Evolutionary conservation across 2,113 vertebrate species (phyloP).

Genomic region (Cricetomys ansorgei): DNA sequence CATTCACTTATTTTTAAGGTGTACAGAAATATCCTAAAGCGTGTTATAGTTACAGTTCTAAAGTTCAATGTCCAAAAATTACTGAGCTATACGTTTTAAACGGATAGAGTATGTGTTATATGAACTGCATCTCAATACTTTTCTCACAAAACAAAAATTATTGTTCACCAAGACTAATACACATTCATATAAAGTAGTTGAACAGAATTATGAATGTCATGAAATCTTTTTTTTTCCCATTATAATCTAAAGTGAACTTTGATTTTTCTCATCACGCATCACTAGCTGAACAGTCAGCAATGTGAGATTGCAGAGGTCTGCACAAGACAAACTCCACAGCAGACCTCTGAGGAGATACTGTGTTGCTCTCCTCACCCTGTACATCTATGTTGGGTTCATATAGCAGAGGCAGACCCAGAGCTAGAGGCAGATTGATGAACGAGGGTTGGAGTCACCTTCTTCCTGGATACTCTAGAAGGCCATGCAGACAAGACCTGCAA

Average conservation of each 20-base stretch:
- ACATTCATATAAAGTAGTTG: not conserved
- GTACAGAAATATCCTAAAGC: not conserved
- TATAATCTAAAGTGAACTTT: constrained; percentile 19
- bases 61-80: not conserved
- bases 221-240: not conserved
- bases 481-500: not conserved
- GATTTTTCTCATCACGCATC: not conserved
- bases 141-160: not conserved
- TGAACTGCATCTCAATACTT: not conserved
- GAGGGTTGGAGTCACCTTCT: too few species aligned
- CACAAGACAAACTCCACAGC: not conserved
- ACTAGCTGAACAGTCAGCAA: not conserved
- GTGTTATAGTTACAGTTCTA: too few species aligned
- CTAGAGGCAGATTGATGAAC: not conserved
- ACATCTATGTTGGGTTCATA: not conserved
- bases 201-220: not conserved
- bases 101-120: not conserved
- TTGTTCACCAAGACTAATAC: not conserved
- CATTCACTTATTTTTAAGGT: not conserved
- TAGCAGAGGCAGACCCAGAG: not conserved
- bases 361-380: not conserved
- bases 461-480: not conserved
- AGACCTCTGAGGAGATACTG: not conserved
- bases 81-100: not conserved
- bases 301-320: not conserved